A percentile compares a stretch with the other conserved stretches of the same genome.
These are phyloP conservation scores for Poecilia velifera DNA, from an alignment of 2,797 vertebrate genomes.

Conservation along the genomic window DNA sequence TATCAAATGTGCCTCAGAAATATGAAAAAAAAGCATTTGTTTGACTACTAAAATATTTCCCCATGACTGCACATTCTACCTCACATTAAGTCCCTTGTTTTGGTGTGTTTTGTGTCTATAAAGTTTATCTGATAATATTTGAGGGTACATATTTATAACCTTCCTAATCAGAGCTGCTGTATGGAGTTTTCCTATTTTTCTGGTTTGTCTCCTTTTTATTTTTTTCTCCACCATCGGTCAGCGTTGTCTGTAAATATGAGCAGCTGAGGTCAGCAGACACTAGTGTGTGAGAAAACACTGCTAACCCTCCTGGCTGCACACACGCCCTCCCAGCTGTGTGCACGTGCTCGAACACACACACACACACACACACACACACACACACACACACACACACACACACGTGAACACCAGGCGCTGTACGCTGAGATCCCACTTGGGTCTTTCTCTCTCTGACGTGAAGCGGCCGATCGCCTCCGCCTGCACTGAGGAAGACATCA, in stretches of 20 bases:
- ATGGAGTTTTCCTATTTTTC: neutral
- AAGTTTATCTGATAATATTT: neutral
- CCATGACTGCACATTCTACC: neutral
- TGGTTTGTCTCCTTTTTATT: conserved; percentile 17
- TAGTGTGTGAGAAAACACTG: conserved; percentile 82
- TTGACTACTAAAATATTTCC: neutral
- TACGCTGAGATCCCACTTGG: conserved; percentile 57
- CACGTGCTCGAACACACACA: conserved; percentile 37
- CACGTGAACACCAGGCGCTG: conserved; percentile 22
- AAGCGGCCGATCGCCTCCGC: conserved; percentile 17
- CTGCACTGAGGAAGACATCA: conserved; percentile 44
- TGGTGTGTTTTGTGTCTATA: neutral
- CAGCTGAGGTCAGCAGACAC: conserved; percentile 83
- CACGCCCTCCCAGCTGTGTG: conserved; percentile 66
- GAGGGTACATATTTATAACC: neutral
- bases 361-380: conserved; percentile 35
- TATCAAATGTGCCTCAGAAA: neutral
- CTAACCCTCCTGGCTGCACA: conserved; percentile 69
- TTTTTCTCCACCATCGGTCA: conserved; percentile 9
- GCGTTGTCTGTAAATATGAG: conserved; percentile 77
- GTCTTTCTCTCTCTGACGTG: conserved; percentile 41
- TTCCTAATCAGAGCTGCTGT: neutral
- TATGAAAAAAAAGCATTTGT: neutral
- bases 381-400: conserved; percentile 42
- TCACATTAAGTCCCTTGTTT: neutral